A percentile compares a stretch with the other conserved stretches of the same genome.
Conservation (phyloP, 1,140 invertebrate genomes). For the Euwallacea fornicatus region DNA sequence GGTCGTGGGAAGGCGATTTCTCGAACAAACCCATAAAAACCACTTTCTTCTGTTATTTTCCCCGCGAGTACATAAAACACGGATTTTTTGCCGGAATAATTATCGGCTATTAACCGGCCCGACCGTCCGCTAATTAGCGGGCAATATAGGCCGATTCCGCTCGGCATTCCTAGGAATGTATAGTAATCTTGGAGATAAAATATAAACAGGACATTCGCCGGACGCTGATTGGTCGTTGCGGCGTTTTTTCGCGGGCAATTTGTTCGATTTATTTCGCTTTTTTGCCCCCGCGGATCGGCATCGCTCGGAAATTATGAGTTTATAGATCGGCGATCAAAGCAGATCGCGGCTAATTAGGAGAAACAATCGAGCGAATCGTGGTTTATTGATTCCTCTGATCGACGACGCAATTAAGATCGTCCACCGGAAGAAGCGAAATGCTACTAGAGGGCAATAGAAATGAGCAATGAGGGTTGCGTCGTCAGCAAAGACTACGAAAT, state of each 20-base stretch:
- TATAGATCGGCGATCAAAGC: constrained; percentile 20
- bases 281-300: constrained; percentile 5
- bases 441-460: too few relatives aligned
- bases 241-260: constrained; percentile 23
- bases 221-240: constrained; percentile 15
- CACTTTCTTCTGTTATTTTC: neutral
- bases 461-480: too few relatives aligned
- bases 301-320: constrained; percentile 21
- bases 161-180: constrained; percentile 21
- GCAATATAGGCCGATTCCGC: constrained; percentile 16
- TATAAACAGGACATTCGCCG: constrained; percentile 21
- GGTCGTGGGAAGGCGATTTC: too few relatives aligned
- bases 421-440: too few relatives aligned
- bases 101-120: constrained; percentile 14
- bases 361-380: constrained; percentile 13
- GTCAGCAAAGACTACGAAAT: too few relatives aligned
- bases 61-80: constrained; percentile 3
- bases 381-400: neutral
- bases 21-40: neutral
- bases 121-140: constrained; percentile 20
- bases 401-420: too few relatives aligned
- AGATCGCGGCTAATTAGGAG: constrained; percentile 18
- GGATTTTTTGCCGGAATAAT: constrained; percentile 24
- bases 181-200: constrained; percentile 21
- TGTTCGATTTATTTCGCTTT: constrained; percentile 27